A percentile compares a stretch with the other conserved stretches of the same genome.
These are phyloP conservation scores for Nasonia giraulti DNA, from an alignment of 1,140 invertebrate genomes.

Conservation along the genomic window DNA sequence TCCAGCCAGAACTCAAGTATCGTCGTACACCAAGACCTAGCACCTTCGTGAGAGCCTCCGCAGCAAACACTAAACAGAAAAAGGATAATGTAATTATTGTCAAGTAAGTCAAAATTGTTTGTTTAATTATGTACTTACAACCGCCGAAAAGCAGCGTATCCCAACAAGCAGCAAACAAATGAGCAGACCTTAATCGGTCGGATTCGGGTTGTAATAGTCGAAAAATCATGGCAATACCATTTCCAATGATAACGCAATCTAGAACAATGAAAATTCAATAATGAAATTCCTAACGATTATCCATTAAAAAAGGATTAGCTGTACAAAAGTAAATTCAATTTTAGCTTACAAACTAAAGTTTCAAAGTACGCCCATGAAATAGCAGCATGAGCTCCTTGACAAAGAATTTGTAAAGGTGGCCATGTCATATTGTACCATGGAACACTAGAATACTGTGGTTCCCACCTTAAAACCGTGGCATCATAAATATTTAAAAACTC, in stretches of 20 bases:
- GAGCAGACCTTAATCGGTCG: slow-evolving; percentile 77
- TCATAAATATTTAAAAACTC: slow-evolving; percentile 90
- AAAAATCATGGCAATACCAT: slow-evolving; percentile 82
- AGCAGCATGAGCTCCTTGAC: slow-evolving; percentile 77
- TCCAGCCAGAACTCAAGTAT: slow-evolving; percentile 91
- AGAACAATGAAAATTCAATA: slow-evolving; percentile 54
- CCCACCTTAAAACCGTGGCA: slow-evolving; percentile 83
- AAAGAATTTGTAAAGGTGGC: slow-evolving; percentile 78
- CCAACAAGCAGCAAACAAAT: slow-evolving; percentile 82
- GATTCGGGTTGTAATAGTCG: slow-evolving; percentile 73
- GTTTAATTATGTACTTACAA: slow-evolving; percentile 74
- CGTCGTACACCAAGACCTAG: slow-evolving; percentile 81
- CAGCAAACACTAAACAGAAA: slow-evolving; percentile 80
- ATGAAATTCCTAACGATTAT: background rate
- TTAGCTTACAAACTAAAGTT: slow-evolving; percentile 81
- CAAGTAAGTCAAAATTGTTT: slow-evolving; percentile 1
- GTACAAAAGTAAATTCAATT: slow-evolving; percentile 24
- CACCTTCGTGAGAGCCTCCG: slow-evolving; percentile 85
- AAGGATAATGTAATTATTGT: background rate
- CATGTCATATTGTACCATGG: slow-evolving; percentile 83
- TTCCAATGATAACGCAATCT: slow-evolving; percentile 81
- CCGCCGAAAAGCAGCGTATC: slow-evolving; percentile 83
- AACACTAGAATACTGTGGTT: slow-evolving; percentile 78
- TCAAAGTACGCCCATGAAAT: slow-evolving; percentile 85
- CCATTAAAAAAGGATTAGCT: background rate